Evolutionary conservation across 2,797 vertebrate species (phyloP), one percentile per base, ranked within the genome.

Genomic region (Oreonectes daqikongensis): DNA sequence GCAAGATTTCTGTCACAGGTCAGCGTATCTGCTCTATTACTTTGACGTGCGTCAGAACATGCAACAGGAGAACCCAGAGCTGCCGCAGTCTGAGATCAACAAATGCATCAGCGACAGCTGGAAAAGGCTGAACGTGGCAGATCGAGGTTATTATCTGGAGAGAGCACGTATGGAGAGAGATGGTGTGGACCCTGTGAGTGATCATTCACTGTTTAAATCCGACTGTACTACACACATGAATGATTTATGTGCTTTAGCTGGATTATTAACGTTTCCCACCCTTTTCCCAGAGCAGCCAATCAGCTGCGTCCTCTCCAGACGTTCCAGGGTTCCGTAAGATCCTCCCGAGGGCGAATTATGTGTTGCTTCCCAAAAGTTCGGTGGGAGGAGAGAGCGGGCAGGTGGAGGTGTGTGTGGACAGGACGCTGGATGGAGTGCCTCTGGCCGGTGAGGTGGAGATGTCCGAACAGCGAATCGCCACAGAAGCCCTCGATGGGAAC

Each of bases 11-110:
- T 64, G 50, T 79, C 6, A 6, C 53, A 99, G 97, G 85, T 97
- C 98, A 55, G 98, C 97, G 69, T 99, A 97, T 81, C 93, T 99
- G 63, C 92, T 99, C 0, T 99, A 99, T 87, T 99, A 99, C 88
- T 98, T 98, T 0, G 98, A 99, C 61, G 95, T 98, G 81, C 96
- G 98, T 83, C 92, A 97, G 93, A 94, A 94, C 81, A 94, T 98
- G 77, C 97, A 99, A 79, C 95, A 96, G 74, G 95, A 97, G 81
- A 90, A 95, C 14, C 96, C 95, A 0, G 95, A 96, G 82, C 90
- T 98, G 78, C 97, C 98, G 20, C 98, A 98, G 68, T 99, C 97
- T 9, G 97, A 98, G 91, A 97, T 99, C 89, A 99, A 99, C 90
- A 99, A 98, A 89, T 95, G 96, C 72, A 98, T 99, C 85, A 99